These are phyloP conservation scores for Megatriorchis doriae DNA, from an alignment of 2,113 vertebrate species.

Conservation along the genomic window DNA sequence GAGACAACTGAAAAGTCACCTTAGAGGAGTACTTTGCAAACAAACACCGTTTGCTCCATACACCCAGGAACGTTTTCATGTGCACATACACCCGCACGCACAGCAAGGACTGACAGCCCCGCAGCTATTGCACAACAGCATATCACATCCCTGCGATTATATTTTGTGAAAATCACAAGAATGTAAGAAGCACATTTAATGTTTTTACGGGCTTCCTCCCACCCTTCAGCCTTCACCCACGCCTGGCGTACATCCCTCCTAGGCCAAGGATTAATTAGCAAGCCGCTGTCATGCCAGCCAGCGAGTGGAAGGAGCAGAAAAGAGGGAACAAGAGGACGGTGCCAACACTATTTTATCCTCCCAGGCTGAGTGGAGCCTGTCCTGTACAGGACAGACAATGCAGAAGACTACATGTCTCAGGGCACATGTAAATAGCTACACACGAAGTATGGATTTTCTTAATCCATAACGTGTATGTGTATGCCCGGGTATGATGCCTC, in stretches of 20 bases:
- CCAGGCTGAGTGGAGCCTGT: neutral
- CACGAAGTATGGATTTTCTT: neutral
- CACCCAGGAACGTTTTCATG: neutral
- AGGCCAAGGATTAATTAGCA: neutral
- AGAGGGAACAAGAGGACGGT: neutral
- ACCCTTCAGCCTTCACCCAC: neutral
- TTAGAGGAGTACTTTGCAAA: neutral
- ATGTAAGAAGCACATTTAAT: neutral
- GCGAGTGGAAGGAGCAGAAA: neutral
- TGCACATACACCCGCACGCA: fast-evolving
- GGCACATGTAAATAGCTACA: neutral
- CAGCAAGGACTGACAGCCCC: neutral
- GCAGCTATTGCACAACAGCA: neutral
- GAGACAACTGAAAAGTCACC: neutral
- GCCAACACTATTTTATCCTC: neutral
- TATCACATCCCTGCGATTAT: neutral
- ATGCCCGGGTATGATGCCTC: fast-evolving
- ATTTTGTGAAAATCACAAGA: too few relatives aligned
- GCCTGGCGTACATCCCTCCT: neutral
- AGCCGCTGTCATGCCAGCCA: neutral
- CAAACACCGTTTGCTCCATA: too few relatives aligned
- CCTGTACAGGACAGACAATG: neutral
- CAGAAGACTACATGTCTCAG: neutral
- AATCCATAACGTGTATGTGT: fast-evolving
- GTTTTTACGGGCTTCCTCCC: neutral